Evolutionary conservation across 2,113 vertebrate species (phyloP), one percentile per base, ranked within the genome.

Genomic region (Copsychus sechellarum): DNA sequence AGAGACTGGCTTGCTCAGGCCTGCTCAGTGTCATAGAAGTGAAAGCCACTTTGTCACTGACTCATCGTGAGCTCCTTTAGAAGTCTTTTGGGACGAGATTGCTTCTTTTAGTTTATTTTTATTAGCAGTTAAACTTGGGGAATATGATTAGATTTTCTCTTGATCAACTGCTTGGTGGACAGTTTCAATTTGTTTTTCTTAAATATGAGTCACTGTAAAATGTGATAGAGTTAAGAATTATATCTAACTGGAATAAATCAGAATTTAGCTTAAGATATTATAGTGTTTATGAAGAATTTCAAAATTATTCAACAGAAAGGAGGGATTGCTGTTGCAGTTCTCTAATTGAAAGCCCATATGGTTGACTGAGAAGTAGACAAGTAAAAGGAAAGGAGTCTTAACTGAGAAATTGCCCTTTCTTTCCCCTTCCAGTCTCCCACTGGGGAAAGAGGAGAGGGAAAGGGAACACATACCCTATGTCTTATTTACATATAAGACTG

Each of bases 401-500:
- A 58, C 29, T 81, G 47, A 95, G 88, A 92, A 88, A 86, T 48
- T 90, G 11, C 42, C 36, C 48, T 87, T 92, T 81, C 51, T 93
- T 92, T 81, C 74, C 33, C 12, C 17, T 81, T 92, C 71, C 57
- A 91, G 73, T 25, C 3, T 94, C 36, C 73, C 64, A 42, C 29
- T 20, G 7, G 60, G 50, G 34, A 87, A 91, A 85, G 28, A 86
- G 12, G 45, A 81, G 43, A 70, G 14, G 17, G 22, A 85, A 79
- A 65, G 18, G 24, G 26, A 88, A 77, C 43, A 83, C 80, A 47
- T 88, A 88, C 42, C 42, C 33, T 73, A 28, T 31, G 22, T 81
- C 71, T 94, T 95, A 88, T 90, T 94, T 94, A 93, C 82, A 66
- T 83, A 76, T 65, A 78, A 60, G 57, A 69, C 62, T 82, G 33